Percentiles rank a stretch among this genome's conserved stretches.
Conservation (phyloP, 2,888 invertebrate species). For the Mythimna loreyi region DNA sequence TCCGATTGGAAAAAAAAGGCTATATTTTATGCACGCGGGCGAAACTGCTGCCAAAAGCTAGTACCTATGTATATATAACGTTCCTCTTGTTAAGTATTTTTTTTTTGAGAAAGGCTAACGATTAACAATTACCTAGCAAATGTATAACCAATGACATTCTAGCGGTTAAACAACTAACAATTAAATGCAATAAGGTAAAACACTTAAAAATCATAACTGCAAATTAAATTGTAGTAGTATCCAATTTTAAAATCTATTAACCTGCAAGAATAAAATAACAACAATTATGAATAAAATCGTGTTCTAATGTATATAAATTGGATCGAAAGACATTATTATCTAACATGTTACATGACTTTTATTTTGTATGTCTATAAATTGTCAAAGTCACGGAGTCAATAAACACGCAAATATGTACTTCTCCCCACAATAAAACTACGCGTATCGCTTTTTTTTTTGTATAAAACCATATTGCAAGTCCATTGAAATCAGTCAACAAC, state of each 20-base stretch:
- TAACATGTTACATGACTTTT: conserved; percentile 3
- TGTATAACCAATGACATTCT: neutral
- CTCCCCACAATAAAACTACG: neutral
- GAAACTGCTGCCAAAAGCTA: too few species aligned
- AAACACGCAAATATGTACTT: conserved; percentile 23
- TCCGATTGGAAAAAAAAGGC: too few species aligned
- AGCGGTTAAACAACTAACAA: neutral
- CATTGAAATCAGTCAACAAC: conserved; percentile 65
- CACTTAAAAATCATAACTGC: conserved; percentile 18
- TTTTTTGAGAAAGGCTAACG: too few species aligned
- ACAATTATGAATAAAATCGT: conserved; percentile 12
- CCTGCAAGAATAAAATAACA: conserved; percentile 42
- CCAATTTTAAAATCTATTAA: conserved; percentile 22
- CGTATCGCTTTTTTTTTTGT: neutral
- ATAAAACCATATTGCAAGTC: conserved; percentile 6
- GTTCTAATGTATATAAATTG: conserved; percentile 27
- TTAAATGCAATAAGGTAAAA: too few species aligned
- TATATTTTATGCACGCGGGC: too few species aligned
- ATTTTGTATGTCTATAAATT: conserved; percentile 20
- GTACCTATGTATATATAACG: too few species aligned
- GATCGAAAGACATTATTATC: conserved; percentile 2
- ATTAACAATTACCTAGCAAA: neutral
- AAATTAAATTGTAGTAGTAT: conserved; percentile 31
- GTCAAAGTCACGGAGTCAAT: conserved; percentile 64
- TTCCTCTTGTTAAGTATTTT: too few species aligned